A percentile compares a stretch with the other conserved stretches of the same genome.
Evolutionary conservation across 2,113 vertebrate species (phyloP).

Genomic region (Erpornis zantholeuca): DNA sequence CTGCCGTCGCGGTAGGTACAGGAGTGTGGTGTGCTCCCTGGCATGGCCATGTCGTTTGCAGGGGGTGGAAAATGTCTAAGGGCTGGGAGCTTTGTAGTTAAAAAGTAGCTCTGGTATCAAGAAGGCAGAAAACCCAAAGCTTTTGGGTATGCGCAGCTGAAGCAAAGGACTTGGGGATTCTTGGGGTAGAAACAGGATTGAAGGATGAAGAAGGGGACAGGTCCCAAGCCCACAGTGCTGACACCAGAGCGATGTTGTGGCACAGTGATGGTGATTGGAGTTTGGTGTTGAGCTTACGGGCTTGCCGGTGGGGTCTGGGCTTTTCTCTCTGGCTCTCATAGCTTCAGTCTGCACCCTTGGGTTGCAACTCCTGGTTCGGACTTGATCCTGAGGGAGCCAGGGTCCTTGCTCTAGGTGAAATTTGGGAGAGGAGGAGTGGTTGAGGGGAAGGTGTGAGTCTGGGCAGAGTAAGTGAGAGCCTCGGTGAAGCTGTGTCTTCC

Average conservation of each 20-base stretch:
- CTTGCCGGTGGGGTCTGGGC: neutral
- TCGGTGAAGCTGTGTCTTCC: neutral
- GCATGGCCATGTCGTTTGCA: rapidly evolving
- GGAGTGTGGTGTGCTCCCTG: rapidly evolving
- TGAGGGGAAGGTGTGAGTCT: neutral
- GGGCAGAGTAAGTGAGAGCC: neutral
- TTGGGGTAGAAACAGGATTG: neutral
- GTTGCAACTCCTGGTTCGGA: neutral
- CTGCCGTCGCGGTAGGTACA: neutral
- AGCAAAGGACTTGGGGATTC: neutral
- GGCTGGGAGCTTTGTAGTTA: neutral
- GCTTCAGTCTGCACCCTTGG: rapidly evolving
- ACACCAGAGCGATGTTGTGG: neutral
- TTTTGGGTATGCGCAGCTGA: neutral
- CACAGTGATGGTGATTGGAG: rapidly evolving
- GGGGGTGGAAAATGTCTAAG: neutral
- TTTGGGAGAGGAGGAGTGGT: neutral
- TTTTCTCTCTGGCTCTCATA: neutral
- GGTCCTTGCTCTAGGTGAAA: neutral
- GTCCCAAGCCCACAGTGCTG: rapidly evolving
- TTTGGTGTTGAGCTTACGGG: neutral
- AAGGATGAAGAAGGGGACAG: neutral
- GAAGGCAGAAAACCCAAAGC: neutral
- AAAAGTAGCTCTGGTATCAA: neutral
- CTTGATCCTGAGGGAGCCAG: neutral